Evolutionary conservation across 2,113 vertebrate species (phyloP), one percentile per base, ranked within the genome.

Genomic region (Conger conger): DNA sequence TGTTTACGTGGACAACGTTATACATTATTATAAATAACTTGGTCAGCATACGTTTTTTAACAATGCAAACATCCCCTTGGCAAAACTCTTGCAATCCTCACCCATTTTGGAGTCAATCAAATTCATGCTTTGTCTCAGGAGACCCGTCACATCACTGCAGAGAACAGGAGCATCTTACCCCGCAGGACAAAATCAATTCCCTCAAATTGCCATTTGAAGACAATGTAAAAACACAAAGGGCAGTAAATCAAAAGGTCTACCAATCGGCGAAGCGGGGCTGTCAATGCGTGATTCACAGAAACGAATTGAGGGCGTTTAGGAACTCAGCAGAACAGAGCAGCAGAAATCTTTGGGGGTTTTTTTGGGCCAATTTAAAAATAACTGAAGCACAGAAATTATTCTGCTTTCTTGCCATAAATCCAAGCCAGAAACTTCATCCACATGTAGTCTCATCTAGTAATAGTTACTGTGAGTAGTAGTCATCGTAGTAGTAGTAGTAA

Each of bases 111-210:
- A 79, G 86, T 45, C 54, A 83, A 80, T 78, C 85, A 83, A 85
- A 88, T 85, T 38, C 78, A 38, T 84, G 83, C 87, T 45, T 83
- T 82, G 87, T 88, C 91, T 88, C 90, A 88, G 73, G 54, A 35
- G 81, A 68, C 37, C 53, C 27, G 9, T 0, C 79, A 85, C 63
- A 82, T 78, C 81, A 84, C 82, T 82, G 83, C 84, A 76, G 76
- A 87, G 80, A 86, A 88, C 87, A 90, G 84, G 77, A 89, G 83
- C 82, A 80, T 89, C 87, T 90, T 83, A 38, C 15, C 82, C 68
- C 81, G 76, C 35, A 33, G 80, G 83, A 84, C 82, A 87, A 89
- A 84, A 89, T 85, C 87, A 68, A 86, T 85, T 54, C 3, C 35
- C 84, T 76, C 86, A 76, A 86, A 90, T 86, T 78, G 85, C 84